phyloP scores from a whole-genome alignment of 2,888 invertebrate genomes.

The Drosophila aldrichi region DNA sequence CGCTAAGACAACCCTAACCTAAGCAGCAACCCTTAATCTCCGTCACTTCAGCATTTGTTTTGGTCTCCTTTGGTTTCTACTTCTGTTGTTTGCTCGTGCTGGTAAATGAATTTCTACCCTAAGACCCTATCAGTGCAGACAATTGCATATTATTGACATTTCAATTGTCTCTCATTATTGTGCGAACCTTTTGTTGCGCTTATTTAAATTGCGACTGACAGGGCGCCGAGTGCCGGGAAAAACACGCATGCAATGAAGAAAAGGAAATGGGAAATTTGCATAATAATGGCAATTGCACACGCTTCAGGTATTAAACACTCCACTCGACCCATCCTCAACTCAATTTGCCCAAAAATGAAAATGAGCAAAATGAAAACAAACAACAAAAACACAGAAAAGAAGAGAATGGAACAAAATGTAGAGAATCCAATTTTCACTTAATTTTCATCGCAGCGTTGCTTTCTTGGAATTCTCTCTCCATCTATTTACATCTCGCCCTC shows the following conservation, averaged over 20 bases:
- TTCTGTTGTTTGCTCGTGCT: background rate
- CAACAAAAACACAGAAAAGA: constrained; percentile 1
- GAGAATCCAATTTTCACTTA: constrained; percentile 78
- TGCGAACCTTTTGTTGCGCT: constrained; percentile 30
- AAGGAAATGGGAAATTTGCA: constrained; percentile 73
- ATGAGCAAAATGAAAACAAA: constrained; percentile 37
- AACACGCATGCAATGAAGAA: constrained; percentile 75
- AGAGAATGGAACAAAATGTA: constrained; percentile 51
- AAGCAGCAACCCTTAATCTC: constrained; percentile 6
- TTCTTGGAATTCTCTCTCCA: constrained; percentile 49
- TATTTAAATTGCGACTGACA: constrained; percentile 42
- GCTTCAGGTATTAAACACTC: constrained; percentile 77
- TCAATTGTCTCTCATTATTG: constrained; percentile 76
- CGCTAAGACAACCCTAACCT: background rate
- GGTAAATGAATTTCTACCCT: constrained; percentile 9
- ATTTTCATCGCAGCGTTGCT: constrained; percentile 61
- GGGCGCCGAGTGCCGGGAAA: constrained; percentile 12
- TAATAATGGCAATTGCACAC: constrained; percentile 81
- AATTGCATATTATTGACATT: constrained; percentile 78
- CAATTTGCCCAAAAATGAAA: constrained; percentile 58
- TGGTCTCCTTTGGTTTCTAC: background rate
- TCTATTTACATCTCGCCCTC: background rate
- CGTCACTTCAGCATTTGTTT: background rate
- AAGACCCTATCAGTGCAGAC: constrained; percentile 40
- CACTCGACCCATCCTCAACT: constrained; percentile 46